phyloP scores from a whole-genome alignment of 2,888 invertebrate species.

The Fragum whitleyi region DNA sequence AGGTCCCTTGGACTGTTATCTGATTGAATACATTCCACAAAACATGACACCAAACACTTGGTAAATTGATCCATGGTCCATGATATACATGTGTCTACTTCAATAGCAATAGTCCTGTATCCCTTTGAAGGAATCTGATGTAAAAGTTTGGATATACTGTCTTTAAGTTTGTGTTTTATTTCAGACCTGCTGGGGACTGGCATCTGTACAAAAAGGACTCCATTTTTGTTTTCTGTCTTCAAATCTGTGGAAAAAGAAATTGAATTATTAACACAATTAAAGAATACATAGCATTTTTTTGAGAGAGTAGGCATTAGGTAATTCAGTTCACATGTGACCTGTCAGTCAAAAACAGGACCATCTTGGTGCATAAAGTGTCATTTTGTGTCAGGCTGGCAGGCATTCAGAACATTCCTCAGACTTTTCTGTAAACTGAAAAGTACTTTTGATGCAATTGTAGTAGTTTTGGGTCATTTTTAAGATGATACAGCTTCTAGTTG shows the following conservation, averaged over 20 bases:
- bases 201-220: not conserved
- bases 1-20: not conserved
- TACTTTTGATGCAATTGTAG: too few relatives aligned
- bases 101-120: conserved; percentile 10
- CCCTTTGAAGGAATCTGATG: not conserved
- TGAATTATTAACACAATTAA: not conserved
- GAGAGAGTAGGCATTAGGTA: too few relatives aligned
- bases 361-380: too few relatives aligned
- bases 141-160: not conserved
- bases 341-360: too few relatives aligned
- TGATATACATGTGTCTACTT: not conserved
- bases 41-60: not conserved
- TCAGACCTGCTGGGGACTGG: not conserved
- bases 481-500: too few relatives aligned
- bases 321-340: too few relatives aligned
- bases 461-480: too few relatives aligned
- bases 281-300: too few relatives aligned
- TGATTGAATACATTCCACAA: not conserved
- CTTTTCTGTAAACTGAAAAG: too few relatives aligned
- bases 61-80: not conserved
- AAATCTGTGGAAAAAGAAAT: not conserved
- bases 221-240: not conserved
- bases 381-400: too few relatives aligned
- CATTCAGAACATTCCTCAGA: too few relatives aligned
- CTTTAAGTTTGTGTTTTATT: not conserved